phyloP scores from a whole-genome alignment of 2,113 vertebrate species.

The Cygnus atratus region DNA sequence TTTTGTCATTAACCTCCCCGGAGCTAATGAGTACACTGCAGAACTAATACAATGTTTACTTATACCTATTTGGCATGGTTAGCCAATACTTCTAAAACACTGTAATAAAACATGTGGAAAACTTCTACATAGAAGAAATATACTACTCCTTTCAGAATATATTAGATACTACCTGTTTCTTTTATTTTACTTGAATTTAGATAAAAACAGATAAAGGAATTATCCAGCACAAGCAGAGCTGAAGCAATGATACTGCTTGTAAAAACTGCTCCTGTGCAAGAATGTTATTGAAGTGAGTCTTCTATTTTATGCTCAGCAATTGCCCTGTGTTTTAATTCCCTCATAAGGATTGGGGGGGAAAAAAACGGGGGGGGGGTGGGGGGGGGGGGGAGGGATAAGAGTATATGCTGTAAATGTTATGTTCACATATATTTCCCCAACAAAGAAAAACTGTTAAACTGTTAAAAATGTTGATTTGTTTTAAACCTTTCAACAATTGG shows the following conservation, averaged over 20 bases:
- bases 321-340: constrained; percentile 36
- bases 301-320: constrained; percentile 6
- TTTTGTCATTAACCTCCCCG: neutral
- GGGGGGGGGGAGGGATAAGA: neutral
- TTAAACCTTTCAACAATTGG: constrained; percentile 58
- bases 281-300: neutral
- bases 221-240: neutral
- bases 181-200: neutral
- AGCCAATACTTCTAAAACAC: neutral
- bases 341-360: neutral
- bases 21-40: neutral
- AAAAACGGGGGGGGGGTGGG: neutral
- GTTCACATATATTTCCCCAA: neutral
- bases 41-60: neutral
- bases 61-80: neutral
- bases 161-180: neutral
- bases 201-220: neutral
- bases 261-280: neutral
- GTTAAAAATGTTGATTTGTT: constrained; percentile 59
- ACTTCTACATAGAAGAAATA: neutral
- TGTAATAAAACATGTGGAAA: neutral
- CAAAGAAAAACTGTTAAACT: constrained; percentile 48
- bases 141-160: neutral
- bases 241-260: neutral
- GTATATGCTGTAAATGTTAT: constrained; percentile 7